Evolutionary conservation across 2,888 invertebrate genomes (phyloP).

Genomic region (Craniophora ligustri): DNA sequence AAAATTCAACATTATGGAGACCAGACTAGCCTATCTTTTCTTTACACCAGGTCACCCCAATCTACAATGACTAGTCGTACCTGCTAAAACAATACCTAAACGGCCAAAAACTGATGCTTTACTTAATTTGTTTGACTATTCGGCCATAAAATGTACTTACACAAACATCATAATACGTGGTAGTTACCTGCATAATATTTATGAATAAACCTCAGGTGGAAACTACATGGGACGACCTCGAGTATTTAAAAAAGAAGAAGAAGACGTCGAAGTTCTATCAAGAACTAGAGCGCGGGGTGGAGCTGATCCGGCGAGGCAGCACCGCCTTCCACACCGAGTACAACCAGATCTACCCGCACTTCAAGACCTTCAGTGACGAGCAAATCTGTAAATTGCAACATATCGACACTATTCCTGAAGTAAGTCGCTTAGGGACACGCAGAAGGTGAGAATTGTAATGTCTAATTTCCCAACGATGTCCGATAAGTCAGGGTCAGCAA

Average conservation of each 20-base stretch:
- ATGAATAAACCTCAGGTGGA: slow-evolving; percentile 68
- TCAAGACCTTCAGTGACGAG: slow-evolving; percentile 73
- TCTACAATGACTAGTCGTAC: too few species aligned
- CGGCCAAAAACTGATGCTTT: too few species aligned
- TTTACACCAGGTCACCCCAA: too few species aligned
- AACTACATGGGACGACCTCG: slow-evolving; percentile 73
- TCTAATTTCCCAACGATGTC: too few species aligned
- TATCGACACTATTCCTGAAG: slow-evolving; percentile 78
- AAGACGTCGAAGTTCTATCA: slow-evolving; percentile 72
- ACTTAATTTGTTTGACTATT: too few species aligned
- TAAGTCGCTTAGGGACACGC: slow-evolving; percentile 35
- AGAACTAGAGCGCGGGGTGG: slow-evolving; percentile 66
- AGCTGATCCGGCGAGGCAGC: slow-evolving; percentile 67
- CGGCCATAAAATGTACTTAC: too few species aligned
- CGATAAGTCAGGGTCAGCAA: too few species aligned
- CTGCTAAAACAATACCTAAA: too few species aligned
- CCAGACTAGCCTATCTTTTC: too few species aligned
- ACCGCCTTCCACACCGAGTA: slow-evolving; percentile 80
- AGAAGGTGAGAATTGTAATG: not conserved
- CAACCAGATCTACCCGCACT: slow-evolving; percentile 73
- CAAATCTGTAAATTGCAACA: slow-evolving; percentile 77
- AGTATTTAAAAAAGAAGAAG: slow-evolving; percentile 78
- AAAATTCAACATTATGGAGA: too few species aligned
- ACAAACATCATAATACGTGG: too few species aligned
- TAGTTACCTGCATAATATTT: too few species aligned